Evolutionary conservation across 1,140 invertebrate species (phyloP), one percentile per base, ranked within the genome.

Genomic region (Dryas iulia): DNA sequence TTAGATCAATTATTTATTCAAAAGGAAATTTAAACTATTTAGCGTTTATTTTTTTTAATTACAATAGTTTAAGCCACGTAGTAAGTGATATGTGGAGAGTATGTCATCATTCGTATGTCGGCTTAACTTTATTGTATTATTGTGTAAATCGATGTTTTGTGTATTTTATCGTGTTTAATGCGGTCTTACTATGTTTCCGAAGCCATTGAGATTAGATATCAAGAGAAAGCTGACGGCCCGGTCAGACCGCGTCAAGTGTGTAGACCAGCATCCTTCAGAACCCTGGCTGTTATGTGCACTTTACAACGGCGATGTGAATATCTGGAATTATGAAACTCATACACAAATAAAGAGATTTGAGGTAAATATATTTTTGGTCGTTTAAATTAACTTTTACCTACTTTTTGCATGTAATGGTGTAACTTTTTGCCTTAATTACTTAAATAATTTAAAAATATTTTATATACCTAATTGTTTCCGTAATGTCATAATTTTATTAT

Each of bases 241-340:
- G 66, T 99, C 98, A 0, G 99, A 99, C 90, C 95, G 99, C 73
- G 98, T 99, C 6, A 99, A 99, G 93, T 98, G 96, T 85, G 97
- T 99, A 0, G 99, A 99, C 92, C 94, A 99, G 65, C 99, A 99
- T 92, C 98, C 98, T 8, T 95, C 96, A 14, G 99, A 99, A 84
- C 98, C 98, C 79, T 99, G 99, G 99, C 98, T 99, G 95, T 93
- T 99, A 26, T 98, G 97, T 71, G 98, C 98, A 24, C 93, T 99
- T 3, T 99, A 99, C 93, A 99, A 98, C 93, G 99, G 99, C 72
- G 98, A 99, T 92, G 98, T 99, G 69, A 98, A 99, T 92, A 97
- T 99, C 81, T 99, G 99, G 98, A 99, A 99, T 89, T 96, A 98
- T 93, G 98, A 99, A 87, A 97, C 95, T 57, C 98, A 99, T 90